These are phyloP conservation scores for Leiothrix lutea DNA, from an alignment of 2,113 vertebrate species.

Conservation along the genomic window DNA sequence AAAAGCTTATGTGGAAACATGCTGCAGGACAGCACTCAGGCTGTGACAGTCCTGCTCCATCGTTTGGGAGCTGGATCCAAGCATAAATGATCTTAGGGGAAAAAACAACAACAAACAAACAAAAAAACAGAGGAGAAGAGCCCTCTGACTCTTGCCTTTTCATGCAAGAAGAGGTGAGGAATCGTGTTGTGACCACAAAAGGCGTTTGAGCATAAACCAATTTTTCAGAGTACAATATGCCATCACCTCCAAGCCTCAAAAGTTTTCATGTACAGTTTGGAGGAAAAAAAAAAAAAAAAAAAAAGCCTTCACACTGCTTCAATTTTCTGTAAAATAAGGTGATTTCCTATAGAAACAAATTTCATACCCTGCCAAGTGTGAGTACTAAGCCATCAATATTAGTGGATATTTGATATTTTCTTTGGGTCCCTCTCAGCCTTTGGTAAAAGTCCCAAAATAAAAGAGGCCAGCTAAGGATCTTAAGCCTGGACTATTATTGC, in stretches of 20 bases:
- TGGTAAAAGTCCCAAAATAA: conserved; percentile 12
- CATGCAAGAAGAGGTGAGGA: background rate
- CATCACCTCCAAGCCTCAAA: background rate
- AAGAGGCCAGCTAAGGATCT: background rate
- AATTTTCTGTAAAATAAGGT: background rate
- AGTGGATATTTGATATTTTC: conserved; percentile 17
- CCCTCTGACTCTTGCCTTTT: background rate
- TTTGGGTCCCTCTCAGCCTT: background rate
- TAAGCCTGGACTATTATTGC: conserved; percentile 11
- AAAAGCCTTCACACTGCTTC: background rate
- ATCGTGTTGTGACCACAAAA: background rate
- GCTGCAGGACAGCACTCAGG: rapidly evolving
- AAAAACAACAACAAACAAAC: background rate
- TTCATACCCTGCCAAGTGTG: background rate
- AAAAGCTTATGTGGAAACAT: background rate
- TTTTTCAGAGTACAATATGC: background rate
- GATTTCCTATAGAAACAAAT: conserved; percentile 33
- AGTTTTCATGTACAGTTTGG: background rate
- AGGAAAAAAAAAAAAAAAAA: background rate
- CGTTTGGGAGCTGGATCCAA: background rate
- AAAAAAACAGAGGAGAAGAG: background rate
- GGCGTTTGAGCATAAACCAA: background rate
- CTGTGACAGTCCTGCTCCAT: background rate
- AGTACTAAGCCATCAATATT: background rate
- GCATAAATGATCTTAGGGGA: background rate